Evolutionary conservation across 2,888 invertebrate species (phyloP), one percentile per base, ranked within the genome.

Genomic region (Linnaemya vulpina): DNA sequence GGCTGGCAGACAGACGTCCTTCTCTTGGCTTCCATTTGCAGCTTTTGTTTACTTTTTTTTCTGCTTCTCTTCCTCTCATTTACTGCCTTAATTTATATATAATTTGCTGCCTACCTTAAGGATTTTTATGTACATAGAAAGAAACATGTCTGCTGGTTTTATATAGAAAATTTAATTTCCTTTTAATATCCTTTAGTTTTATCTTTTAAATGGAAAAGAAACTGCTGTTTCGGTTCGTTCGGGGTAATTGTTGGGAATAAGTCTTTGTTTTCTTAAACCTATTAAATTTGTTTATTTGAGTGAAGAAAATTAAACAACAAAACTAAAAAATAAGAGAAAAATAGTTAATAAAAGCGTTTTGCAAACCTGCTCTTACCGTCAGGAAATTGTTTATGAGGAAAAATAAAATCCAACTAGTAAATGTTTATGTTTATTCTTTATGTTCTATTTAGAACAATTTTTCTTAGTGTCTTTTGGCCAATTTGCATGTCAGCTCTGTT

Each of bases 111-210:
- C 38, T 22, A 40, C 15, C 38, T 53, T 38, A 20, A 20, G 35
- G 20, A 65, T 17, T 60, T 35, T 3, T 10, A 35, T 13, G n/a
- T n/a, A n/a, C 15, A 40, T 13, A 40, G 11, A 40, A 9, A 40
- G 38, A 11, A 40, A 55, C 5, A 25, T 15, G 13, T 58, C 17
- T 1, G 4, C 13, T 5, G 30, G 13, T 63, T 13, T 22, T n/a
- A 10, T 65, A 25, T 65, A 22, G 25, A 65, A 71, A 65, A 79
- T n/a, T 43, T 79, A 65, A 79, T 79, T 79, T 79, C 79, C 79
- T 79, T 73, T 73, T 73, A 55, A 79, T 79, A 73, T 79, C 79
- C 73, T 46, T 38, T 58, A 65, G 22, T 22, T 43, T 22, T 67
- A 5, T 67, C 11, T 67, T 30, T 20, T 15, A 30, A 65, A 9